Percentiles rank a stretch among this genome's conserved stretches.
phyloP scores from a whole-genome alignment of 2,888 invertebrate genomes.

The Nematopogon swammerdamellus region DNA sequence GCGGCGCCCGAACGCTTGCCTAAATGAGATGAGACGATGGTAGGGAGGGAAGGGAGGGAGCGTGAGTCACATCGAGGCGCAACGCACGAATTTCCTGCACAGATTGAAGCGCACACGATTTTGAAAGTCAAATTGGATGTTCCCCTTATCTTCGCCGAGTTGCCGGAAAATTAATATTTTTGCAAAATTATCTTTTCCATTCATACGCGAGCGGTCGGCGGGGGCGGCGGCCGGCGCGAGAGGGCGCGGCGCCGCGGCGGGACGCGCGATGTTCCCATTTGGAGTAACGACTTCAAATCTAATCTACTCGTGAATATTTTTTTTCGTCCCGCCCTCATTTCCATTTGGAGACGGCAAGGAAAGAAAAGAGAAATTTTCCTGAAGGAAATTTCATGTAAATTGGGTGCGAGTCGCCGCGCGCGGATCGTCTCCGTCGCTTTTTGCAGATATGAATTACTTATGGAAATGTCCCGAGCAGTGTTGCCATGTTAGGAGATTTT shows the following conservation, averaged over 20 bases:
- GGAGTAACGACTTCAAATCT: constrained; percentile 22
- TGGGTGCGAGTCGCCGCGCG: constrained; percentile 23
- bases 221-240: background rate
- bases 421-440: background rate
- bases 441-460: background rate
- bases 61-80: too few species aligned
- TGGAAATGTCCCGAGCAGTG: background rate
- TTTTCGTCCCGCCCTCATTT: constrained; percentile 40
- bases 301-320: constrained; percentile 33
- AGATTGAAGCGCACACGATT: too few species aligned
- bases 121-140: too few species aligned
- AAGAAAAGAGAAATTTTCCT: constrained; percentile 31
- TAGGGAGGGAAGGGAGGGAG: too few species aligned
- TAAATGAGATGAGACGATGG: too few species aligned
- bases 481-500: too few species aligned
- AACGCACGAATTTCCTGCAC: too few species aligned
- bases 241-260: background rate
- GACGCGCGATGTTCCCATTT: background rate
- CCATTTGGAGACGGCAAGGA: constrained; percentile 34
- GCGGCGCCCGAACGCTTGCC: too few species aligned
- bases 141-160: too few species aligned
- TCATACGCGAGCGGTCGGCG: background rate
- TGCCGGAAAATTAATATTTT: background rate
- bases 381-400: constrained; percentile 48
- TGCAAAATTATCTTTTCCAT: background rate